A percentile compares a stretch with the other conserved stretches of the same genome.
phyloP scores from a whole-genome alignment of 2,888 invertebrate species.

The Rhabditophanes sp. region DNA sequence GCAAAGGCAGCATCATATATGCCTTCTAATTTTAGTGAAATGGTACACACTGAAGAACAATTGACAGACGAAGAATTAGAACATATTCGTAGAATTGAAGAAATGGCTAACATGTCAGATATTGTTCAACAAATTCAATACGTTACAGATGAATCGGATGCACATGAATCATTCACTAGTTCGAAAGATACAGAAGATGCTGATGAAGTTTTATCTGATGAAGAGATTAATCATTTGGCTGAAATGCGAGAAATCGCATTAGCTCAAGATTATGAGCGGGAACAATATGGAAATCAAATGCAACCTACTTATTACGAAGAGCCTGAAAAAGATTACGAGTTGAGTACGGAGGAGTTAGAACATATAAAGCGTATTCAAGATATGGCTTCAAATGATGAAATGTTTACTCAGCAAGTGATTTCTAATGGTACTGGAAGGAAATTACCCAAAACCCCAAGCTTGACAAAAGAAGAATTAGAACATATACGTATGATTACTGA shows the following conservation, averaged over 20 bases:
- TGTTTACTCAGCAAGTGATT: too few relatives aligned
- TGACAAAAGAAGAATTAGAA: conserved; percentile 26
- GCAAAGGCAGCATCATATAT: too few relatives aligned
- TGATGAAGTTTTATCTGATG: conserved; percentile 11
- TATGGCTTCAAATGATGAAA: too few relatives aligned
- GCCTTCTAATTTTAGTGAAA: too few relatives aligned
- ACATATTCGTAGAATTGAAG: too few relatives aligned
- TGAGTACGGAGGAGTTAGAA: too few relatives aligned
- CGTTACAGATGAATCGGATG: too few relatives aligned
- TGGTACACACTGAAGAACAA: conserved; percentile 6
- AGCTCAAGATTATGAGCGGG: not conserved
- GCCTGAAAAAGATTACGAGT: conserved; percentile 10
- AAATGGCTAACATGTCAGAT: too few relatives aligned
- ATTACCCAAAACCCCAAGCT: too few relatives aligned
- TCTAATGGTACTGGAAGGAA: too few relatives aligned
- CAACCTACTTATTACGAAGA: not conserved
- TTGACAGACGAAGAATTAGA: conserved; percentile 10
- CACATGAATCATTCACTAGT: too few relatives aligned
- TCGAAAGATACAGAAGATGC: not conserved
- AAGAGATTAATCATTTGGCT: conserved; percentile 17
- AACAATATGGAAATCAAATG: not conserved
- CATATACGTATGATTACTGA: conserved; percentile 25
- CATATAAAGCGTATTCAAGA: conserved; percentile 12
- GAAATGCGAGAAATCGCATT: conserved; percentile 1
- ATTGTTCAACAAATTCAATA: too few relatives aligned